Conservation (phyloP, 2,113 vertebrate species). For the Crotalus helleri region DNA sequence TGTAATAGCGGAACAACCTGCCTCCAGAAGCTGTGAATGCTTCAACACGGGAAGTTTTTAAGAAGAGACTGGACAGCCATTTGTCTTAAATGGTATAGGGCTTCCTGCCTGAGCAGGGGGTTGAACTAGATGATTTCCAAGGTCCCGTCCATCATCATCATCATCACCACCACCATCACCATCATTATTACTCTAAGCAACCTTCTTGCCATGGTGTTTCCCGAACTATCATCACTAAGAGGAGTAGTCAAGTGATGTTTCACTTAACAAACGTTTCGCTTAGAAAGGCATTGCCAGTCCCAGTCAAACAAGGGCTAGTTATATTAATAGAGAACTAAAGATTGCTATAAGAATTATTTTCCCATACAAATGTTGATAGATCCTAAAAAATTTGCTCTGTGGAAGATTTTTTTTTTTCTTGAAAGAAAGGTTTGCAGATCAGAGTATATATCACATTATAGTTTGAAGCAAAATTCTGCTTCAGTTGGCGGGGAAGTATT, state of each 20-base stretch:
- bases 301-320: background rate
- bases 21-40: too few relatives aligned
- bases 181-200: background rate
- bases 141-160: too few relatives aligned
- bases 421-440: slow-evolving; percentile 14
- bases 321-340: background rate
- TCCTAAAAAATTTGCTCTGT: background rate
- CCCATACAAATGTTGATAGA: background rate
- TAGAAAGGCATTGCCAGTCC: background rate
- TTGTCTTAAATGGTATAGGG: too few relatives aligned
- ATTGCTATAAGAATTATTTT: background rate
- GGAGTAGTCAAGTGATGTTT: background rate
- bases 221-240: background rate
- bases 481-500: slow-evolving; percentile 2
- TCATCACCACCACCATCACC: too few relatives aligned
- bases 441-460: background rate
- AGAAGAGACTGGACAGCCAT: too few relatives aligned
- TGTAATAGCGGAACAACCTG: background rate
- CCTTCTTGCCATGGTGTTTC: background rate
- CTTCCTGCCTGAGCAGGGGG: too few relatives aligned
- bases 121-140: too few relatives aligned
- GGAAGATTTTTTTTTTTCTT: background rate
- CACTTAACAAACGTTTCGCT: background rate
- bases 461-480: slow-evolving; percentile 6
- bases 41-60: too few relatives aligned